Evolutionary conservation across 92 coral and sea anemone species (phyloP), one percentile per base, ranked within the genome.

Genomic region (Pocillopora meandrina): DNA sequence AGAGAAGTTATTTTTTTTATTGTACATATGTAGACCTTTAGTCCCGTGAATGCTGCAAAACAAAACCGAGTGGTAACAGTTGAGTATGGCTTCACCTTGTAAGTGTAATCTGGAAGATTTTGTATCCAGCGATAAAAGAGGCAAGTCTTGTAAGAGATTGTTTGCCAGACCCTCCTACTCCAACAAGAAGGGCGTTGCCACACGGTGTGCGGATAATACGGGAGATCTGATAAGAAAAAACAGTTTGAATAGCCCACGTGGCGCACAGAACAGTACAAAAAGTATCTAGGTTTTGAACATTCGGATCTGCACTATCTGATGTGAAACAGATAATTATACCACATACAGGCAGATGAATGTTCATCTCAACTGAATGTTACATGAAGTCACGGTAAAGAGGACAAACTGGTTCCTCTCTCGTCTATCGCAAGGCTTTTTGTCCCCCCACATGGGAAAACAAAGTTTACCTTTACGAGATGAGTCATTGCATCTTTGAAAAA

Each of bases 151-250:
- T 94, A 19, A 94, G 91, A 15, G 93, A 89, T 73, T 94, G 98
- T 84, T 94, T 94, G 35, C 98, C 98, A 18, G 98, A 94, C 9
- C 98, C 98, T 75, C 98, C 98, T 57, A 94, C 98, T 18, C 98
- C 98, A 57, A 94, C 98, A 72, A 94, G 89, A 36, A 94, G 90
- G 55, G 98, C 98, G 77, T 94, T 94, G 42, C 98, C 98, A 56
- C 95, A 92, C 0, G 98, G 95, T 0, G 98, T 94, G 57, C 98
- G 98, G 34, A 94, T 90, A 63, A 94, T 87, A 58, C 98, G 95
- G 34, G 98, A 94, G 19, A 94, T 90, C 98, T 94, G 61, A 67
- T 65, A 19, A 60, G 5, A 83, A 11, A 34, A 20, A 12, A 26
- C 31, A 61, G 21, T 21, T 12, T 61, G 55, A 11, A 19, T 5